A percentile compares a stretch with the other conserved stretches of the same genome.
Conservation (phyloP, 2,113 vertebrate genomes). For the Bufo bufo region DNA sequence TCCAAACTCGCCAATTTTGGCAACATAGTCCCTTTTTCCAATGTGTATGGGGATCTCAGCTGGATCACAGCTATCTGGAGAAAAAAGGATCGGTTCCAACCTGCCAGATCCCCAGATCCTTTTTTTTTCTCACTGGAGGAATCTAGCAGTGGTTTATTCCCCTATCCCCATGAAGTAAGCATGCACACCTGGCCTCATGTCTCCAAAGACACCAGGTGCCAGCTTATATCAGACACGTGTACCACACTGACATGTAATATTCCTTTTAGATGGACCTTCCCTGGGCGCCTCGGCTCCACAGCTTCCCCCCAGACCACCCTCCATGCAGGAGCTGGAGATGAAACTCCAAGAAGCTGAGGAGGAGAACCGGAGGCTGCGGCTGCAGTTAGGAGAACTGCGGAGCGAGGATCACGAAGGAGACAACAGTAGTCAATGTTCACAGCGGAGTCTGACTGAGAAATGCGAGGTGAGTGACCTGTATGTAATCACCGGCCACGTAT, state of each 20-base stretch:
- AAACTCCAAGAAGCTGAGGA: conserved; percentile 87
- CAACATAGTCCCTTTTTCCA: too few species aligned
- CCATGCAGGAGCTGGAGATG: conserved; percentile 88
- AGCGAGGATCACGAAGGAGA: conserved; percentile 70
- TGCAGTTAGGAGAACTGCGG: conserved; percentile 78
- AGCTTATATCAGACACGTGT: not conserved
- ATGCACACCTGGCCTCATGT: too few species aligned
- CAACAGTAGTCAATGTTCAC: conserved; percentile 80
- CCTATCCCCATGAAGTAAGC: too few species aligned
- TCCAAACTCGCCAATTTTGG: too few species aligned
- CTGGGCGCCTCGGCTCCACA: not conserved
- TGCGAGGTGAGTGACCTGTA: conserved; percentile 78
- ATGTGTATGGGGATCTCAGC: too few species aligned
- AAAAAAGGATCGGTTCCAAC: too few species aligned
- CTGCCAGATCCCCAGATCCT: too few species aligned
- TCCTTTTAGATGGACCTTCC: not conserved
- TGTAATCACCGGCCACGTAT: not conserved
- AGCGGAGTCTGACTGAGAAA: conserved; percentile 79
- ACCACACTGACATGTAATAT: not conserved
- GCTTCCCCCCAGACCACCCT: not conserved
- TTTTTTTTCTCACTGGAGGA: too few species aligned
- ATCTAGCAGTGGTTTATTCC: too few species aligned
- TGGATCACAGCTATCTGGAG: too few species aligned
- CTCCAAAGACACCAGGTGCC: too few species aligned
- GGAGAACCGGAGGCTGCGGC: conserved; percentile 84